These are phyloP conservation scores for Neotoma lepida DNA, from an alignment of 2,113 vertebrate species.

Conservation along the genomic window DNA sequence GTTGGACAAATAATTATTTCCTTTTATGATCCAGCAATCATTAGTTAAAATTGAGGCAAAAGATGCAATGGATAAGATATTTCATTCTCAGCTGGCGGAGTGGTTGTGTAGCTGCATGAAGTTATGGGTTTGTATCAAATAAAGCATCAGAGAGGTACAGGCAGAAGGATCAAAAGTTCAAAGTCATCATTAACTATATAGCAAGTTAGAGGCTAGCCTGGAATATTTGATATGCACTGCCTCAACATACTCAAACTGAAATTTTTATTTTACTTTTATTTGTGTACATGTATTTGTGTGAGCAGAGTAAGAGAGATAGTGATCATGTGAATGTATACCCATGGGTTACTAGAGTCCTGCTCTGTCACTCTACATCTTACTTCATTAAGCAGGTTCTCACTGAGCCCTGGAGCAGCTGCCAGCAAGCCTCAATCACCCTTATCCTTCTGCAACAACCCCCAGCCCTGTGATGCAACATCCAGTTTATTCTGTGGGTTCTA, in stretches of 20 bases:
- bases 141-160: not conserved
- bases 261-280: not conserved
- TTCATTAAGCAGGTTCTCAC: no score
- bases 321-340: no score
- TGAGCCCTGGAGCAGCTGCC: not conserved
- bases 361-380: not conserved
- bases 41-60: conserved; percentile 33
- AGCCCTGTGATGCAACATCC: not conserved
- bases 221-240: not conserved
- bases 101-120: not conserved
- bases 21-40: not conserved
- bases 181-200: not conserved
- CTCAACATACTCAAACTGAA: not conserved
- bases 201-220: not conserved
- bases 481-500: not conserved
- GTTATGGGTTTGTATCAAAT: not conserved
- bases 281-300: not conserved
- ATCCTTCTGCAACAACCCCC: no score
- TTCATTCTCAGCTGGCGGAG: not conserved
- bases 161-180: not conserved
- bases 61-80: conserved; percentile 4
- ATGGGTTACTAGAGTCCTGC: not conserved
- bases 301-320: not conserved
- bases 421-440: not conserved
- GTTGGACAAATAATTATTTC: conserved; percentile 35